Evolutionary conservation across 2,888 invertebrate species (phyloP), one percentile per base, ranked within the genome.

Genomic region (Drosophila maculinotata): DNA sequence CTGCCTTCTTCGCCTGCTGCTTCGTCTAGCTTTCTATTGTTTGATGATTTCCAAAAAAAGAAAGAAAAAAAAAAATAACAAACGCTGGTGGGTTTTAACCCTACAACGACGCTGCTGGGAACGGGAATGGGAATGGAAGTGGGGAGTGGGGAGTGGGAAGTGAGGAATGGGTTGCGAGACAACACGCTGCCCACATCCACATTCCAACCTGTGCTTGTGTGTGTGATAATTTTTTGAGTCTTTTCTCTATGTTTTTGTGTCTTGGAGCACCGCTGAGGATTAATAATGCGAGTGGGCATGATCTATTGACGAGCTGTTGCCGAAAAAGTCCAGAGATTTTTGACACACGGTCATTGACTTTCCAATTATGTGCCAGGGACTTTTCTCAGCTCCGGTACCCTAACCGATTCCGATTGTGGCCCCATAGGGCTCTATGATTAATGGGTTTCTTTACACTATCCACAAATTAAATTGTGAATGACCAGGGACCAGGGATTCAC

Each of bases 21-120:
- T 76, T 79, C 78, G 87, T 80, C 87, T 81, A 87, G 87, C 81
- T 81, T 81, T 81, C 81, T 81, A 84, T 81, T 81, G 87, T 81
- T 69, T 81, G 87, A 83, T 83, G 84, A 68, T 84, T 87, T 81
- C 83, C 78, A 87, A 81, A 80, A 79, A 68, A 38, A 26, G n/a
- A 59, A 42, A 30, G 51, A 71, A 64, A 75, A 57, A 69, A 49
- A 74, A 39, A 72, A 64, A 74, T 51, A 64, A 39, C 36, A 74
- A 66, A 68, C 71, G 81, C 69, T 80, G 69, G 81, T 87, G 87
- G 81, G 87, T 84, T 83, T 87, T 87, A 84, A 87, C 81, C 81
- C 81, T 80, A 87, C 63, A 66, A 71, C 57, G 60, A 42, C 38
- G 54, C 45, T 59, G 54, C 45, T 59, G 66, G 63, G 57, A 64